Conservation (phyloP, 1,140 invertebrate species). For the Proctacanthus coquilletti region DNA sequence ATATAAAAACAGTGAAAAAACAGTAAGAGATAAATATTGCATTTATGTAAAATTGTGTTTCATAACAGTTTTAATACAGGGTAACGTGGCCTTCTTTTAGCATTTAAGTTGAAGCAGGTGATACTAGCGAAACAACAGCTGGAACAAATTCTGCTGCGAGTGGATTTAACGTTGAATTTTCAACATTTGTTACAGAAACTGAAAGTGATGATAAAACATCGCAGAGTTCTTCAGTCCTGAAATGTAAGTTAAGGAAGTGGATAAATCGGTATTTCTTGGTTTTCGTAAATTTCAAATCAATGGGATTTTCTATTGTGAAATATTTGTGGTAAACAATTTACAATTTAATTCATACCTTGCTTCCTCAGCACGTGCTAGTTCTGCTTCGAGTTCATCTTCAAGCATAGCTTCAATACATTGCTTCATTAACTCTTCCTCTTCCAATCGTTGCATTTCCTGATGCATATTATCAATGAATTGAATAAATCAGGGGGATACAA, state of each 20-base stretch:
- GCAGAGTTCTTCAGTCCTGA: constrained; percentile 22
- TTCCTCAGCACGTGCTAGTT: constrained; percentile 29
- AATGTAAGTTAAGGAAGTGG: too few relatives aligned
- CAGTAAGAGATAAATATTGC: too few relatives aligned
- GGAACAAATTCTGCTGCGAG: constrained; percentile 65
- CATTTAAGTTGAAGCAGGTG: constrained; percentile 4
- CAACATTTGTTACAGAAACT: constrained; percentile 26
- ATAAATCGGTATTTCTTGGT: background rate
- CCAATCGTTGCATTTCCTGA: constrained; percentile 66
- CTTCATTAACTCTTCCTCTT: constrained; percentile 75
- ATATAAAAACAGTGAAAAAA: too few relatives aligned
- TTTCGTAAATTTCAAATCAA: too few relatives aligned
- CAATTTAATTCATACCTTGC: constrained; percentile 19
- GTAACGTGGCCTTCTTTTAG: too few relatives aligned
- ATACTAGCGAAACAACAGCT: too few relatives aligned
- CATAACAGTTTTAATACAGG: too few relatives aligned
- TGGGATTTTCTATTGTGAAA: too few relatives aligned
- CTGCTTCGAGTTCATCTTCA: constrained; percentile 43
- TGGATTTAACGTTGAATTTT: constrained; percentile 55
- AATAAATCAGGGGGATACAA: constrained; percentile 2
- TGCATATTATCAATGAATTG: constrained; percentile 3
- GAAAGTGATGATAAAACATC: constrained; percentile 21
- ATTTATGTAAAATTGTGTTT: too few relatives aligned
- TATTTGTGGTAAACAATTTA: too few relatives aligned
- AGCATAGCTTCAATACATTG: constrained; percentile 72